A percentile compares a stretch with the other conserved stretches of the same genome.
phyloP scores from a whole-genome alignment of 2,797 vertebrate genomes.

The Garrulus glandarius region DNA sequence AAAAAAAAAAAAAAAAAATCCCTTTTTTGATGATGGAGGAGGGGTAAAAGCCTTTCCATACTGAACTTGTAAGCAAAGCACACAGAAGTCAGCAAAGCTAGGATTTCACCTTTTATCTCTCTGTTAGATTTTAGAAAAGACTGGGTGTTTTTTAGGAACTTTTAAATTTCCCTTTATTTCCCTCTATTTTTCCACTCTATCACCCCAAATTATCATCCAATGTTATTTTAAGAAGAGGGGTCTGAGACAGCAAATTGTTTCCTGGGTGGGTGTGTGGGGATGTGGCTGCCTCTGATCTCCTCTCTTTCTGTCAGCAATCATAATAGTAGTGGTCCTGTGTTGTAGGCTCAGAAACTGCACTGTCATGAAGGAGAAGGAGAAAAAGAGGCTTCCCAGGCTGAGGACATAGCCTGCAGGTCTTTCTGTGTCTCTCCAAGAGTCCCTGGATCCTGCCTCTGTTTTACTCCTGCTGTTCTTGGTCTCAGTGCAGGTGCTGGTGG shows the following conservation, averaged over 20 bases:
- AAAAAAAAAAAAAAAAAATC: neutral
- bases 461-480: neutral
- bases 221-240: neutral
- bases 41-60: neutral
- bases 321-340: neutral
- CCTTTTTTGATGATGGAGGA: neutral
- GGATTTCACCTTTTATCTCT: neutral
- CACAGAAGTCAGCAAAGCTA: neutral
- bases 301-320: neutral
- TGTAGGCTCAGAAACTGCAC: neutral
- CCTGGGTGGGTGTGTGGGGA: neutral
- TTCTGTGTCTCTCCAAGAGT: neutral
- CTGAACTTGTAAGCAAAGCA: neutral
- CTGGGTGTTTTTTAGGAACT: neutral
- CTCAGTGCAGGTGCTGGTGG: neutral
- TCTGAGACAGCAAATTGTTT: neutral
- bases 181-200: neutral
- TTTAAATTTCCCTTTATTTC: neutral
- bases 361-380: neutral
- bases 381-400: neutral
- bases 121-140: neutral
- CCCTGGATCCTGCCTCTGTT: neutral
- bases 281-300: neutral
- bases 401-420: neutral
- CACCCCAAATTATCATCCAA: neutral